Evolutionary conservation across 2,113 vertebrate species (phyloP).

Genomic region (Dromaius novaehollandiae): DNA sequence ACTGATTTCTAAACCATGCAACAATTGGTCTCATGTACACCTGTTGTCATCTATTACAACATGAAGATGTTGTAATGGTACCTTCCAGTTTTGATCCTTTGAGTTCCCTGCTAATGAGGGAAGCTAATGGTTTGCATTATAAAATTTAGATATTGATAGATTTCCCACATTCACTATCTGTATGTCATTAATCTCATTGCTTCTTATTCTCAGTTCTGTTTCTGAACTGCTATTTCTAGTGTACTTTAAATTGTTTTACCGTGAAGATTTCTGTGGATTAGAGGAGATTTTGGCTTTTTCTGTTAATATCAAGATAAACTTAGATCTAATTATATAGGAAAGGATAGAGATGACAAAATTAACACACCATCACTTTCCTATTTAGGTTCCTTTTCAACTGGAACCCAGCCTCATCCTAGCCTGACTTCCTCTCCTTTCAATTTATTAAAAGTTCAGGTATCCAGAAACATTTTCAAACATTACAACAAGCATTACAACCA

Average conservation of each 20-base stretch:
- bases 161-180: not conserved
- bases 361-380: not conserved
- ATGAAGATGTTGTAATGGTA: not conserved
- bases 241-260: not conserved
- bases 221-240: not conserved
- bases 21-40: not conserved
- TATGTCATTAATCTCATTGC: not conserved
- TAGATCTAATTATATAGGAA: not conserved
- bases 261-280: not conserved
- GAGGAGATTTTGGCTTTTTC: not conserved
- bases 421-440: not conserved
- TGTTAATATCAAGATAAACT: not conserved
- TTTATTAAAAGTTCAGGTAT: not conserved
- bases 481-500: not conserved
- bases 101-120: not conserved
- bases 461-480: not conserved
- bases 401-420: not conserved
- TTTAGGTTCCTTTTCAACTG: not conserved
- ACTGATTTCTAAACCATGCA: not conserved
- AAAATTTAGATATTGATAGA: not conserved
- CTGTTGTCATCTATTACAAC: not conserved
- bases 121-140: not conserved
- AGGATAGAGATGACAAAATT: not conserved
- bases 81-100: not conserved
- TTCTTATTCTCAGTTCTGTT: not conserved